Evolutionary conservation across 2,888 invertebrate genomes (phyloP).

Genomic region (Fragum fragum): DNA sequence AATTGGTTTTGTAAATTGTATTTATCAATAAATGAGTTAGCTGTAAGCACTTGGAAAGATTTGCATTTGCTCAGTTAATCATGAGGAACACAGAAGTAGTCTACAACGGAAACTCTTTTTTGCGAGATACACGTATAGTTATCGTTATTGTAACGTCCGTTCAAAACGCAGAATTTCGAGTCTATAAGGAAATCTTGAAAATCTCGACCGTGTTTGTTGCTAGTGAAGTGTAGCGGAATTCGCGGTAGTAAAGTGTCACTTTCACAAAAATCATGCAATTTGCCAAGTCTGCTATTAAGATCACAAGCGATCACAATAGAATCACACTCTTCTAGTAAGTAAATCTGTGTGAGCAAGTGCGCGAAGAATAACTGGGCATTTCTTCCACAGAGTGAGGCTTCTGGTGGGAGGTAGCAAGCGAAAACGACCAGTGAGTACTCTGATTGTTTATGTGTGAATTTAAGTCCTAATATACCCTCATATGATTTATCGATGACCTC

Average conservation of each 20-base stretch:
- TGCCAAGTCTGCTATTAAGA: neutral
- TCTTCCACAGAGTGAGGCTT: neutral
- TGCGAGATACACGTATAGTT: neutral
- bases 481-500: conserved; percentile 36
- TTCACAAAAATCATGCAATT: neutral
- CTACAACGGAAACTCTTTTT: neutral
- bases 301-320: neutral
- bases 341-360: neutral
- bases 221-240: neutral
- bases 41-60: neutral
- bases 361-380: neutral
- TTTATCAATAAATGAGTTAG: neutral
- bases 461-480: conserved; percentile 27
- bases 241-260: neutral
- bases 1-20: conserved; percentile 24
- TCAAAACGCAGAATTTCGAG: conserved; percentile 6
- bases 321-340: neutral
- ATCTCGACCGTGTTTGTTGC: conserved; percentile 1
- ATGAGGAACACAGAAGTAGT: conserved; percentile 2
- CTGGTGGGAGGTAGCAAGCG: neutral
- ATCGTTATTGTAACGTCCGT: neutral
- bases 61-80: neutral
- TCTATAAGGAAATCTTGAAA: neutral
- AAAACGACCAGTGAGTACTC: conserved; percentile 3
- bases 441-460: conserved; percentile 9